Percentiles rank a stretch among this genome's conserved stretches.
Conservation (phyloP, 2,888 invertebrate genomes). For the Pseudococcus jackbeardsleyi region DNA sequence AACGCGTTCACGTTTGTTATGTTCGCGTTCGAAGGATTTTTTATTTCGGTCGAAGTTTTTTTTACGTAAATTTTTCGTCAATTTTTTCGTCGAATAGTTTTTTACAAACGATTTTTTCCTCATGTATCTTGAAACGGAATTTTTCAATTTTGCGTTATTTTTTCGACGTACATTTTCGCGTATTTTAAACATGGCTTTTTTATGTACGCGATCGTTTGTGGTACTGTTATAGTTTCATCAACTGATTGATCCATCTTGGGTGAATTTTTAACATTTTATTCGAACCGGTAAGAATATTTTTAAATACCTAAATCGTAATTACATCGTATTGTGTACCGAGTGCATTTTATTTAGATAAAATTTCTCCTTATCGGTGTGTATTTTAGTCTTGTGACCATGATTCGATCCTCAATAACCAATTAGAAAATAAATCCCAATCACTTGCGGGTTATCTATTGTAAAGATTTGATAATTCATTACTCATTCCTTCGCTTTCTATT, state of each 20-base stretch:
- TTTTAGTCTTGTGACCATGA: neutral
- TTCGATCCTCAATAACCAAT: neutral
- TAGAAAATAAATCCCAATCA: neutral
- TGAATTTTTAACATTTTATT: neutral
- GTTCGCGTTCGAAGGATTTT: slow-evolving; percentile 49
- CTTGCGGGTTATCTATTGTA: neutral
- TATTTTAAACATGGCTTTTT: slow-evolving; percentile 41
- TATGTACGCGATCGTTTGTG: slow-evolving; percentile 43
- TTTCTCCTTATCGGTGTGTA: neutral
- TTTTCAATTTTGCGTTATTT: neutral
- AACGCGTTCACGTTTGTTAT: slow-evolving; percentile 21
- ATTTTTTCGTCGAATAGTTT: neutral
- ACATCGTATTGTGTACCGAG: neutral
- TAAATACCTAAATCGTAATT: neutral
- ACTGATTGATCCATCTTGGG: neutral
- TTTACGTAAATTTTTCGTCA: neutral
- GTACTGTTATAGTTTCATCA: slow-evolving; percentile 30
- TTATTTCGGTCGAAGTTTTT: neutral
- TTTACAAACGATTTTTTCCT: neutral
- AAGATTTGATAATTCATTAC: neutral
- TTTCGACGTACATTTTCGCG: slow-evolving; percentile 32
- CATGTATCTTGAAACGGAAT: slow-evolving; percentile 26
- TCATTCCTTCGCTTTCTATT: neutral
- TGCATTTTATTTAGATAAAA: neutral
- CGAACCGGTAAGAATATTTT: slow-evolving; percentile 22